phyloP scores from a whole-genome alignment of 1,140 invertebrate species.

The Harlomillsia oculata region DNA sequence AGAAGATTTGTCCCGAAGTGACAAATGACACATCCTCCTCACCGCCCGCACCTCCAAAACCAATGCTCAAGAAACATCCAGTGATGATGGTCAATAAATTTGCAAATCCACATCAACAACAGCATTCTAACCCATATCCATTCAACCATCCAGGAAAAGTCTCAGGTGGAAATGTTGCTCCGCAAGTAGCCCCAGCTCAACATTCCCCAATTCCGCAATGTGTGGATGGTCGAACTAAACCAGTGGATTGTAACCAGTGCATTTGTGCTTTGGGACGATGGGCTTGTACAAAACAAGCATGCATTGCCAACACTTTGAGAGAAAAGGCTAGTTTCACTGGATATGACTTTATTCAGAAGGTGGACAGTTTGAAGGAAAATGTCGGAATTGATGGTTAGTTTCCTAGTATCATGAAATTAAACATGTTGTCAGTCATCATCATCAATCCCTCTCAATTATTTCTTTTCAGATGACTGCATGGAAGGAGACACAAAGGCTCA shows the following conservation, averaged over 20 bases:
- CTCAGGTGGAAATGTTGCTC: neutral
- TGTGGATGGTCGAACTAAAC: slow-evolving; percentile 19
- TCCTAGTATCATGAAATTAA: neutral
- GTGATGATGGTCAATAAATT: too few relatives aligned
- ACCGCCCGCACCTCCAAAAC: too few relatives aligned
- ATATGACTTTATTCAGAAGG: slow-evolving; percentile 9
- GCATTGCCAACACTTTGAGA: slow-evolving; percentile 28
- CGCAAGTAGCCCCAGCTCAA: too few relatives aligned
- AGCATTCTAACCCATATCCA: too few relatives aligned
- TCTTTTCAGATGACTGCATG: slow-evolving; percentile 25
- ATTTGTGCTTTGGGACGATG: slow-evolving; percentile 29
- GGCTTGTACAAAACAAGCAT: slow-evolving; percentile 27
- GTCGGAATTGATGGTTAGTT: slow-evolving; percentile 22
- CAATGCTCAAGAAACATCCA: too few relatives aligned
- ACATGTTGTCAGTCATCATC: too few relatives aligned
- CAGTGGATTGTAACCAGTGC: slow-evolving; percentile 31
- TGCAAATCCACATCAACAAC: too few relatives aligned
- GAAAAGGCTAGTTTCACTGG: slow-evolving; percentile 27
- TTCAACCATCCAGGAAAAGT: neutral
- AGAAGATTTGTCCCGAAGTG: slow-evolving; percentile 9
- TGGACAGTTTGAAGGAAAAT: slow-evolving; percentile 23
- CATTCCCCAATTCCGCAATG: slow-evolving; percentile 13
- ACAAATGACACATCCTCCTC: too few relatives aligned
- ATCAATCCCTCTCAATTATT: slow-evolving; percentile 1
- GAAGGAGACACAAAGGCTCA: slow-evolving; percentile 20